Evolutionary conservation across 2,797 vertebrate genomes (phyloP), one percentile per base, ranked within the genome.

Genomic region (Sarcophilus harrisii): DNA sequence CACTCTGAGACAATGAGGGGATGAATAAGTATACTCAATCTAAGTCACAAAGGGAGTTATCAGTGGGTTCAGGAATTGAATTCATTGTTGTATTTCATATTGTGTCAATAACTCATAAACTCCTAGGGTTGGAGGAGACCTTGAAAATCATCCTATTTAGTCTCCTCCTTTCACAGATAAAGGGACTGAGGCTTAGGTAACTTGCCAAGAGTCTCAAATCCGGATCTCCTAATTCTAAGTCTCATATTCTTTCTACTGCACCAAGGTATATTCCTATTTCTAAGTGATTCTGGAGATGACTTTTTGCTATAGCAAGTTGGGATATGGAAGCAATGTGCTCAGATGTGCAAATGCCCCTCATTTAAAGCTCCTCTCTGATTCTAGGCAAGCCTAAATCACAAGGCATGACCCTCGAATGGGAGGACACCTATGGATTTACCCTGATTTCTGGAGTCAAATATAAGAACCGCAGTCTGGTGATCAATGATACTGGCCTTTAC

Each of bases 401-500:
- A 91, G 97, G 97, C 27, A 95, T 98, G 4, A 99, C 99, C 13
- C 95, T 99, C 96, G 98, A 98, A 18, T 99, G 99, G 99, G 99
- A 99, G 87, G 96, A 98, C 0, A 96, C 58, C 24, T 94, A 96
- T 0, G 99, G 99, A 8, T 98, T 95, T 11, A 99, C 99, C 3
- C 99, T 99, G 97, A 98, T 97, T 14, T 97, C 98, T 0, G 99
- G 99, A 0, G 96, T 99, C 92, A 94, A 96, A 21, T 99, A 99
- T 97, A 98, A 30, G 0, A 97, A 99, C 0, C 99, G 99, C 0
- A 98, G 98, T 4, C 98, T 99, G 0, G 97, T 99, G 94, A 98
- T 99, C 97, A 99, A 99, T 0, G 98, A 99, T 96, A 98, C 99
- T 0, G 99, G 99, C n/a, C 96, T 99, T 0, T 99, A 99, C 98